phyloP scores from a whole-genome alignment of 2,113 vertebrate species.

The Sus scrofa region DNA sequence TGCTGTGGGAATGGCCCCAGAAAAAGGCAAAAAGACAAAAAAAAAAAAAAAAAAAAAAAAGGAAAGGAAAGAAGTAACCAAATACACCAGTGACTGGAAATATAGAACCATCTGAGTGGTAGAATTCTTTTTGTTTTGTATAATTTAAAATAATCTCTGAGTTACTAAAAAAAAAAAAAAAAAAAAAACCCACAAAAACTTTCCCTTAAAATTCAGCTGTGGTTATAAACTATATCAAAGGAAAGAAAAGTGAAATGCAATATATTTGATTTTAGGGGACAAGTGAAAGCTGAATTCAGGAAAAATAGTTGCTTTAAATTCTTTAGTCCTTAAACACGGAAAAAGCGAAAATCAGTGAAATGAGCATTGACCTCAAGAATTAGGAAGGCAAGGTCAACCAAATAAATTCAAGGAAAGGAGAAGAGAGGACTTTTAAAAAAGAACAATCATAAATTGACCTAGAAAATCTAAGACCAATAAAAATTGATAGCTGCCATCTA shows the following conservation, averaged over 20 bases:
- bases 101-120: neutral
- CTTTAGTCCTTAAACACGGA: constrained; percentile 39
- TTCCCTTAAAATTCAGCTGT: neutral
- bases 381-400: constrained; percentile 21
- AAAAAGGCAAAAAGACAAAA: too few relatives aligned
- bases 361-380: neutral
- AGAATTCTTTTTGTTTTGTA: constrained; percentile 32
- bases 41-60: neutral
- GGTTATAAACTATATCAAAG: constrained; percentile 58
- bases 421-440: neutral
- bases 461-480: constrained; percentile 18
- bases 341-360: constrained; percentile 39
- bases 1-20: too few relatives aligned
- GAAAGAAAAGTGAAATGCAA: neutral
- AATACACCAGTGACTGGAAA: neutral
- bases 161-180: neutral
- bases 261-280: constrained; percentile 20
- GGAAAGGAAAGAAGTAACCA: neutral
- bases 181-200: neutral
- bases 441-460: neutral
- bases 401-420: constrained; percentile 9
- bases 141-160: constrained; percentile 54
- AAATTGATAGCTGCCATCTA: neutral
- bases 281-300: neutral
- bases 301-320: constrained; percentile 49